Base-by-base conservation (phyloP, 2,888 invertebrate species). In the Metellina segmentata region DNA sequence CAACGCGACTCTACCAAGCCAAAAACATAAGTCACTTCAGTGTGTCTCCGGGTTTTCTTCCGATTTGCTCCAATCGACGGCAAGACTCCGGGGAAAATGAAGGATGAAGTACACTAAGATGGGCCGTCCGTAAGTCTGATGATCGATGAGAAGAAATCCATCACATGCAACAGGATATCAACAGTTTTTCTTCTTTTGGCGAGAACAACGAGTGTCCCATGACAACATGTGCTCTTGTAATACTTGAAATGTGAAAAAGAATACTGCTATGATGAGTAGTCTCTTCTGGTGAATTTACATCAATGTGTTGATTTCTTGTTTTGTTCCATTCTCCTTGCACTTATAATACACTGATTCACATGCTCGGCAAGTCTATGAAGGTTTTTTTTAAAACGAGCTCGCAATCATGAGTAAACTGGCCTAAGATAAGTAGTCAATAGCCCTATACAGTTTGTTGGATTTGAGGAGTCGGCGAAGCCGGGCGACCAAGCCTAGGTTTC, bases 1-100 rank as follows among this genome's bases (percentile, higher is more conserved):
- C 81, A 91, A 83, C 88, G 52, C 77, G 79, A 85, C 71, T 81
- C 86, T 91, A 91, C 61, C 82, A 91, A 87, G 87, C 91, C 70
- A 79, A 86, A 86, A 34, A 34, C 87, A 91, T 70, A 70, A 82
- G 77, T 71, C 51, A 48, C 87, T 87, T 75, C 52, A 34, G 9
- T 70, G 20, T 53, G 70, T 87, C 72, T 85, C 72, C 85, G 79
- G 51, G 81, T 81, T 53, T 81, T 74, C 81, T 85, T 34, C 61
- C 20, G 61, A 13, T 7, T 61, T 34, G 69, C 61, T 51, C 20
- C 48, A 88, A 83, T 70, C 34, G 53, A 79, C 52, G 77, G 52
- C n/a, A 75, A 49, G 49, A 82, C 72, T 34, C 51, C 72, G 11
- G 19, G n/a, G 13, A 71, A 81, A n/a, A 70, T 81, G 81, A 81